Base-by-base conservation (phyloP, 2,888 invertebrate species). In the Drepana falcataria region DNA sequence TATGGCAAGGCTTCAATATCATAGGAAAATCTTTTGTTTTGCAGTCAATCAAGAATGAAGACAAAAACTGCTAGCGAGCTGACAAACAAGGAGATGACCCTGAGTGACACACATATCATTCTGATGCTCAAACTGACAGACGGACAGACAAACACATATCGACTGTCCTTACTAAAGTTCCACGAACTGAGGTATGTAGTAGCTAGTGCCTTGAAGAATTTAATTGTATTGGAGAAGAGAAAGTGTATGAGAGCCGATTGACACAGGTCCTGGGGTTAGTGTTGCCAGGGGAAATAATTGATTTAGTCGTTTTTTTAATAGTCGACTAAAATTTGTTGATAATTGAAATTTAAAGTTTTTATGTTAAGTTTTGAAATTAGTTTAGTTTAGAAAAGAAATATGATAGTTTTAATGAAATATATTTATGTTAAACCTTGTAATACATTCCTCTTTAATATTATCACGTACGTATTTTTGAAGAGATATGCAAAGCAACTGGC, bases 191-290 rank as follows among this genome's bases (percentile, higher is more conserved):
- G 90, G 44, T 90, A 66, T 47, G 66, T 72, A 0, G 61, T 91
- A 33, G 89, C 91, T 0, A 82, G 77, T 21, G 87, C 87, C 0
- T 63, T 90, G 57, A 91, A 91, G 48, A 81, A 68, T 52, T 73
- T 89, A 65, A 86, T 91, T 0, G 83, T 91, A 0, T 59, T 90
- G 21, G 86, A 89, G 47, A 78, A 73, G 40, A 70, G 91, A 2
- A 88, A 88, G 44, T 88, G 88, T 67, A 89, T 90, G 89, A 77
- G 74, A 7, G 71, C 62, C 1, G 79, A 82, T 66, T 85, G 85
- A 85, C 81, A 73, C 47, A 64, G 44, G 65, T 70, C 47, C 63
- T 70, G 58, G 65, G 77, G 78, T 48, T 75, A 57, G 53, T 9
- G 47, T 4, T n/a, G 34, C 4, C 21, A 34, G 34, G 48, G 4